These are phyloP conservation scores for Hetaerina americana DNA, from an alignment of 1,140 invertebrate genomes.

Conservation along the genomic window DNA sequence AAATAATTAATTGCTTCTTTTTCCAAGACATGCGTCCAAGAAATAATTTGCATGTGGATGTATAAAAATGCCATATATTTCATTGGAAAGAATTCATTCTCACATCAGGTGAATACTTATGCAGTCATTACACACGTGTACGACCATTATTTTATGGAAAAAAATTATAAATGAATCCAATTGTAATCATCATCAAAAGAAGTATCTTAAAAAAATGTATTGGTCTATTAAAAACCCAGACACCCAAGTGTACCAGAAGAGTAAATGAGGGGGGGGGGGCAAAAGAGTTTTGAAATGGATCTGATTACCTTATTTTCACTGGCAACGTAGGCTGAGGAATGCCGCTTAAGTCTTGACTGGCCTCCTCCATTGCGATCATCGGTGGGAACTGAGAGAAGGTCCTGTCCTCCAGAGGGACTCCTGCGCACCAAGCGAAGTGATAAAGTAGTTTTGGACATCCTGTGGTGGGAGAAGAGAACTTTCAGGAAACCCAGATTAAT, in stretches of 20 bases:
- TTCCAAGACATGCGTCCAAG: background rate
- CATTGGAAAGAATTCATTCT: too few relatives aligned
- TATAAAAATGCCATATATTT: too few relatives aligned
- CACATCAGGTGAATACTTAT: too few relatives aligned
- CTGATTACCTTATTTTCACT: background rate
- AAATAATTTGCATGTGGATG: too few relatives aligned
- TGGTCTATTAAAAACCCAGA: too few relatives aligned
- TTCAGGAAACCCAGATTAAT: background rate
- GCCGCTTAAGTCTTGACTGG: background rate
- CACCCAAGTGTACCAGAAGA: too few relatives aligned
- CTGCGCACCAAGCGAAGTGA: background rate
- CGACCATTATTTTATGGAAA: background rate
- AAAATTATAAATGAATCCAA: background rate
- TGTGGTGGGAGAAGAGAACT: background rate
- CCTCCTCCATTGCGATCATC: background rate
- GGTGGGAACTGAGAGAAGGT: background rate
- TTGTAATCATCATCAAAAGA: background rate
- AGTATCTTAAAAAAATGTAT: background rate
- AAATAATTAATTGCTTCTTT: background rate
- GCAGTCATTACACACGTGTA: background rate
- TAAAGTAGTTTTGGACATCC: background rate
- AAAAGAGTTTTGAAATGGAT: background rate
- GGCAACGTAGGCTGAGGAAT: background rate
- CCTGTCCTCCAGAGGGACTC: background rate
- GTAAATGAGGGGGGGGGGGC: too few relatives aligned